These are phyloP conservation scores for Ranitomeya variabilis DNA, from an alignment of 2,113 vertebrate genomes.

Conservation along the genomic window DNA sequence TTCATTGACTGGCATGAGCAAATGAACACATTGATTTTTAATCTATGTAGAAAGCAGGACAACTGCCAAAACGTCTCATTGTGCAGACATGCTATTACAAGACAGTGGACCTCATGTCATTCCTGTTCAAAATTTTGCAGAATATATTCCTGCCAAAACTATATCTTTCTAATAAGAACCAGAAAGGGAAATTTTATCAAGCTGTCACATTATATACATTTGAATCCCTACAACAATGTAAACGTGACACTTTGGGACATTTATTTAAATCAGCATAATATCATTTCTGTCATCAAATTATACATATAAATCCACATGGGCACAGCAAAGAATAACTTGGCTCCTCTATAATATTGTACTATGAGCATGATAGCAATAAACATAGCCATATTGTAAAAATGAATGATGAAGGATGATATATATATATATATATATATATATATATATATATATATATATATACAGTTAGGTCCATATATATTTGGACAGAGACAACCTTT, in stretches of 20 bases:
- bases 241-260: constrained; percentile 50
- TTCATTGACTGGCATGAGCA: constrained; percentile 1
- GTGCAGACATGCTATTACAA: constrained; percentile 35
- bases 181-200: constrained; percentile 49
- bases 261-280: constrained; percentile 46
- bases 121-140: constrained; percentile 33
- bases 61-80: constrained; percentile 13
- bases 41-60: constrained; percentile 17
- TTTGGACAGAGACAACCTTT: too few relatives aligned
- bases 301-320: constrained; percentile 29
- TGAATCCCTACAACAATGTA: constrained; percentile 43
- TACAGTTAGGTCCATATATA: too few relatives aligned
- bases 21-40: constrained; percentile 42
- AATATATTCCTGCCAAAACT: constrained; percentile 52
- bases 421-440: too few relatives aligned
- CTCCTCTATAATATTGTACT: background rate
- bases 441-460: too few relatives aligned
- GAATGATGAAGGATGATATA: too few relatives aligned
- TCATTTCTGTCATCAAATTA: constrained; percentile 25
- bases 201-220: constrained; percentile 53
- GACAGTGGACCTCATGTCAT: constrained; percentile 31
- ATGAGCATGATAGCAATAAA: background rate
- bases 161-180: constrained; percentile 43
- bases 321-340: constrained; percentile 12
- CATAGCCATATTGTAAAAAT: background rate